These are phyloP conservation scores for Telmatochromis sp. DNA, from an alignment of 2,113 vertebrate genomes.

Conservation along the genomic window DNA sequence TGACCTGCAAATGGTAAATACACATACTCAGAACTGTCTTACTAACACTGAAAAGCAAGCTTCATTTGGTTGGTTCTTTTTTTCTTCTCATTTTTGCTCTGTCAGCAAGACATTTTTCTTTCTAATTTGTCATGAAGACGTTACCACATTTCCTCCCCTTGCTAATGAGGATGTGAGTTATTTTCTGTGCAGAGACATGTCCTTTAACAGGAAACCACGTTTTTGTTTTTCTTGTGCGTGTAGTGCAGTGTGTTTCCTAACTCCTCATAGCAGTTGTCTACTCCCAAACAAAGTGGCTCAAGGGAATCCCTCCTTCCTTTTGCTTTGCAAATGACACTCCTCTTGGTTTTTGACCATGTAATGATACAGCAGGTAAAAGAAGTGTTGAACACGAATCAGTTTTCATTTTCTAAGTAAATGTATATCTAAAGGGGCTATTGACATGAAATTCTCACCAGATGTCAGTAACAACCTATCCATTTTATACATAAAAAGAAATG, in stretches of 20 bases:
- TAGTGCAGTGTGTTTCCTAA: neutral
- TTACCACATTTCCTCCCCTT: neutral
- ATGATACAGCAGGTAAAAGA: neutral
- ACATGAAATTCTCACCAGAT: neutral
- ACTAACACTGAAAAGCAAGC: neutral
- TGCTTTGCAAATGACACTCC: neutral
- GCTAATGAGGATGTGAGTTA: neutral
- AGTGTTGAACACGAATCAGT: neutral
- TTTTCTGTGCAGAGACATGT: neutral
- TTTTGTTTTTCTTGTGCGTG: neutral
- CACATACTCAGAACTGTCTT: accelerated
- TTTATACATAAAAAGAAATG: neutral
- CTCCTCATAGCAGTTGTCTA: neutral
- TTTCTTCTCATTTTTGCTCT: neutral
- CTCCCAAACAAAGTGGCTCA: neutral
- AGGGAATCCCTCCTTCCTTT: neutral
- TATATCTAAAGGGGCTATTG: neutral
- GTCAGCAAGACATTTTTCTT: neutral
- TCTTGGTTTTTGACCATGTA: neutral
- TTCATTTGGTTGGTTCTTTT: neutral
- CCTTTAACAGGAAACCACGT: neutral
- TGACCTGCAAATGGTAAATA: constrained; percentile 94
- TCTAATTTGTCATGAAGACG: neutral
- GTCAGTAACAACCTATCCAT: neutral
- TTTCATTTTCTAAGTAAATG: neutral